Percentiles rank a stretch among this genome's conserved stretches.
These are phyloP conservation scores for Glaucidium brasilianum DNA, from an alignment of 2,113 vertebrate species.

Conservation along the genomic window DNA sequence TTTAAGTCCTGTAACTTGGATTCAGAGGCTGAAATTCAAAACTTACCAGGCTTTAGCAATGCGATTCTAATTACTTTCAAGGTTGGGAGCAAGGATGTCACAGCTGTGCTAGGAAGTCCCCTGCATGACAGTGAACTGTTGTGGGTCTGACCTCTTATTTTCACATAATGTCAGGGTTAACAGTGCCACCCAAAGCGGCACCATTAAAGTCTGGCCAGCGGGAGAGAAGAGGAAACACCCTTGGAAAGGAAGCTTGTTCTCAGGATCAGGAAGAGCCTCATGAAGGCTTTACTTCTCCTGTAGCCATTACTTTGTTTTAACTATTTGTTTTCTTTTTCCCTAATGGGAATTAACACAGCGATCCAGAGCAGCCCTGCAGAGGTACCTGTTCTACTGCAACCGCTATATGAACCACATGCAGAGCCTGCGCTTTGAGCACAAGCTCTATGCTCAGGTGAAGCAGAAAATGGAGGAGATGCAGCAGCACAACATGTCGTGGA, in stretches of 20 bases:
- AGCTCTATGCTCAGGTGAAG: conserved; percentile 98
- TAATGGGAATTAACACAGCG: conserved; percentile 80
- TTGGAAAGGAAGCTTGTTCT: neutral
- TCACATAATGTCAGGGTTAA: neutral
- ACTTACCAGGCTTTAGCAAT: neutral
- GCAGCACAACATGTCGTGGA: conserved; percentile 99
- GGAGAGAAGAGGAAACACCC: neutral
- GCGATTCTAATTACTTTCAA: neutral
- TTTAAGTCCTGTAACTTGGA: neutral
- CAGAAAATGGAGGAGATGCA: conserved; percentile 99
- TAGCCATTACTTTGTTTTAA: conserved; percentile 35
- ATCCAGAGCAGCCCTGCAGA: conserved; percentile 95
- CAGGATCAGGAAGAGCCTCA: neutral
- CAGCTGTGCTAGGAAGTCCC: neutral
- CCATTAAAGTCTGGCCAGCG: accelerated
- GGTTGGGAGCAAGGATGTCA: neutral
- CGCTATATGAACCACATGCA: conserved; percentile 99
- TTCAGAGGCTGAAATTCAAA: neutral
- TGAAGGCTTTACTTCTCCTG: neutral
- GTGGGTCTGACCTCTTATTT: neutral
- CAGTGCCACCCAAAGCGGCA: accelerated
- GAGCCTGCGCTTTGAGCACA: conserved; percentile 99
- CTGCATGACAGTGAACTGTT: accelerated
- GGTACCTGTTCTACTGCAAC: conserved; percentile 99
- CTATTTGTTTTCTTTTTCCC: conserved; percentile 44